phyloP scores from a whole-genome alignment of 2,888 invertebrate species.

The Mesopsocus fuscifrons region DNA sequence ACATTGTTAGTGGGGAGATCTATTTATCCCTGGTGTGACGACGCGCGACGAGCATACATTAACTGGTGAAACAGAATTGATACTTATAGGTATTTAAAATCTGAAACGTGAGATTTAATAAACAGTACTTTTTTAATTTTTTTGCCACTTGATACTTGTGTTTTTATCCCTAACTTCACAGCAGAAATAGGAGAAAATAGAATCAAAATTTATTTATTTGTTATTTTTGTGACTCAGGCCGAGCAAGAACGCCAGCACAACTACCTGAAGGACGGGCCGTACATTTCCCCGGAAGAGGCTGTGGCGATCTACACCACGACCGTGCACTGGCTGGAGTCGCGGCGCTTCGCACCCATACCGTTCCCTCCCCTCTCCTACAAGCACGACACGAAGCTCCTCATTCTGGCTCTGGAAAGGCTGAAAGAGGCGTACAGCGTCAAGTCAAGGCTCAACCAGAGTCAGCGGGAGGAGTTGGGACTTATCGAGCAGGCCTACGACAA shows the following conservation, averaged over 20 bases:
- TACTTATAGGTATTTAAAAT: too few species aligned
- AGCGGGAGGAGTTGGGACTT: conserved; percentile 92
- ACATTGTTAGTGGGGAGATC: too few species aligned
- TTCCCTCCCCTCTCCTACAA: conserved; percentile 99
- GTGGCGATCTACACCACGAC: conserved; percentile 99
- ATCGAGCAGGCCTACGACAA: conserved; percentile 99
- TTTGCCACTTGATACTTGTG: too few species aligned
- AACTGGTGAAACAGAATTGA: too few species aligned
- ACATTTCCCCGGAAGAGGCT: conserved; percentile 98
- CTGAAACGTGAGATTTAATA: too few species aligned
- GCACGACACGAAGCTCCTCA: conserved; percentile 96
- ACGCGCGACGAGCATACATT: too few species aligned
- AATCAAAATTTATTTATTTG: too few species aligned
- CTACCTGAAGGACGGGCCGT: conserved; percentile 98
- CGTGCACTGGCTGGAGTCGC: conserved; percentile 97
- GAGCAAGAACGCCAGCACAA: conserved; percentile 99
- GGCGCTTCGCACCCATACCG: conserved; percentile 96
- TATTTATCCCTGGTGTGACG: too few species aligned
- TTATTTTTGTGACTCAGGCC: conserved; percentile 24
- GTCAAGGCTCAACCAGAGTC: conserved; percentile 93
- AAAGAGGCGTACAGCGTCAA: conserved; percentile 98
- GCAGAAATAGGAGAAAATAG: too few species aligned
- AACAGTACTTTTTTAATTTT: too few species aligned
- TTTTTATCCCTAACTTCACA: too few species aligned
- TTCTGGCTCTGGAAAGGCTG: conserved; percentile 84